Percentiles rank a stretch among this genome's conserved stretches.
Conservation (phyloP, 2,113 vertebrate species). For the Callospermophilus lateralis region DNA sequence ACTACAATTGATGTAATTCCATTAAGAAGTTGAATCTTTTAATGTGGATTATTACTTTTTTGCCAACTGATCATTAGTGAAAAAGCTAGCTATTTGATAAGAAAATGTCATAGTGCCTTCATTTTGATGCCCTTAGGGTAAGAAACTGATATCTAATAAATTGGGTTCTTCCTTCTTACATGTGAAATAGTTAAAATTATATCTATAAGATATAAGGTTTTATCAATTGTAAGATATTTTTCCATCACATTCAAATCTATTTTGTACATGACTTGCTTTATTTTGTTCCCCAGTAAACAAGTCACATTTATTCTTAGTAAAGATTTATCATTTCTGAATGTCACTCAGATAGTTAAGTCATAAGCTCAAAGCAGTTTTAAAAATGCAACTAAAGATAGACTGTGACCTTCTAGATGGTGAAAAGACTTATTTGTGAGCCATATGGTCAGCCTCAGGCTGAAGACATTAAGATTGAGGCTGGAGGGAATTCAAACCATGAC, state of each 20-base stretch:
- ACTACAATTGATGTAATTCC: not conserved
- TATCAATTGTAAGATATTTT: not conserved
- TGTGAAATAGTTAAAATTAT: not conserved
- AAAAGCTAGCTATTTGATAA: not conserved
- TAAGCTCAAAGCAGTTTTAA: conserved; percentile 16
- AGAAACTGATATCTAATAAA: not conserved
- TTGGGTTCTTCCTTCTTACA: not conserved
- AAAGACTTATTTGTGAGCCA: conserved; percentile 57
- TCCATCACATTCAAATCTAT: not conserved
- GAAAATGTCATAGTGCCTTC: not conserved
- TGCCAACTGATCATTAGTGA: not conserved
- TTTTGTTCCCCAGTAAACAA: conserved; percentile 18
- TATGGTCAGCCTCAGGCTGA: conserved; percentile 60
- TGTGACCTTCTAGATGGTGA: conserved; percentile 60
- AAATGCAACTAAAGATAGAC: conserved; percentile 62
- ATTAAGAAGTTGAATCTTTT: not conserved
- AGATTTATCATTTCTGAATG: conserved; percentile 63
- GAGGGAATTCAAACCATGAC: conserved; percentile 49
- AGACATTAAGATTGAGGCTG: conserved; percentile 32
- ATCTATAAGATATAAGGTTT: not conserved
- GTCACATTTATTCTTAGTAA: conserved; percentile 36
- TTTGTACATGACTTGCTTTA: not conserved
- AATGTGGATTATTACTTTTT: not conserved
- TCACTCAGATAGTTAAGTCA: conserved; percentile 43
- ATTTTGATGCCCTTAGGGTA: not conserved